Conservation (phyloP, 1,140 invertebrate genomes). For the Leptinotarsa undecemlineata region DNA sequence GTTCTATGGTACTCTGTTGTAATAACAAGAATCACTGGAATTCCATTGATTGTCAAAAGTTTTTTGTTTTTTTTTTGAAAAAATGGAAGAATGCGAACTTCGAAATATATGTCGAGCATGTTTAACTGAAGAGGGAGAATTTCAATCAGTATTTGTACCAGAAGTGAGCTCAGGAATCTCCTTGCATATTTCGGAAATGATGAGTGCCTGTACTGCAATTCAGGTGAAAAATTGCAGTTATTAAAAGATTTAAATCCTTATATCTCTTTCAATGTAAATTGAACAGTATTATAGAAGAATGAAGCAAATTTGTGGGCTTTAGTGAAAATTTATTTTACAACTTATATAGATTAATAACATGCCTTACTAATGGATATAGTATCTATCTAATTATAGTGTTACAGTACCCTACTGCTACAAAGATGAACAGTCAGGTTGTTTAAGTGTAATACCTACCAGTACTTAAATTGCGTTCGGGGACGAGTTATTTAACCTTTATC, state of each 20-base stretch:
- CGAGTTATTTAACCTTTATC: too few species aligned
- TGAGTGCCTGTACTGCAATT: constrained; percentile 60
- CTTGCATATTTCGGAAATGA: constrained; percentile 58
- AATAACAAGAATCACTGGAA: constrained; percentile 24
- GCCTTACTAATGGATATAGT: constrained; percentile 14
- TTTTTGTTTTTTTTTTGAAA: constrained; percentile 35
- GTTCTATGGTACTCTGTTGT: too few species aligned
- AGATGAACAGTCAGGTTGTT: too few species aligned
- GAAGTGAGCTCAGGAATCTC: constrained; percentile 40
- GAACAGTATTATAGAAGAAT: too few species aligned
- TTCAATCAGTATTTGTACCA: constrained; percentile 48
- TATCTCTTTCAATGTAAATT: too few species aligned
- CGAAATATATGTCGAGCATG: constrained; percentile 48
- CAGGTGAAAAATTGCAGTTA: constrained; percentile 51
- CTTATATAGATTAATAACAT: too few species aligned
- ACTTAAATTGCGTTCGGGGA: too few species aligned
- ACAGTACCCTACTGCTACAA: too few species aligned
- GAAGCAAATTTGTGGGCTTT: too few species aligned
- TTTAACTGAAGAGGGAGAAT: constrained; percentile 48
- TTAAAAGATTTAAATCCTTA: too few species aligned
- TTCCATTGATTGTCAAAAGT: constrained; percentile 48
- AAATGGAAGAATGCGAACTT: constrained; percentile 45
- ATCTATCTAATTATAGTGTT: too few species aligned
- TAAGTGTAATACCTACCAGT: too few species aligned
- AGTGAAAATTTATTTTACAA: background rate